phyloP scores from a whole-genome alignment of 2,888 invertebrate genomes.

The Zaprionus lineosus region DNA sequence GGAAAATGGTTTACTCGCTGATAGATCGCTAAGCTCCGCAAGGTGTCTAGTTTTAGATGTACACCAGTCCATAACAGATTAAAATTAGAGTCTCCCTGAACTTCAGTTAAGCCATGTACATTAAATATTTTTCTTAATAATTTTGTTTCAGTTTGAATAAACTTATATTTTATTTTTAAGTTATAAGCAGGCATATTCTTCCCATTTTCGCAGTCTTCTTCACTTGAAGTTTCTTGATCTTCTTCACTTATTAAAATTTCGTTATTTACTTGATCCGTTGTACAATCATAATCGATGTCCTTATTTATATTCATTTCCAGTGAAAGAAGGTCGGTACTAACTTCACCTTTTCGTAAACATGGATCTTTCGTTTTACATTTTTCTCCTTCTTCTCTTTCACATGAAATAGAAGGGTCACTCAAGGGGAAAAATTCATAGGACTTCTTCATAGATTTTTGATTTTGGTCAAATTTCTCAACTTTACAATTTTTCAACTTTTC shows the following conservation, averaged over 20 bases:
- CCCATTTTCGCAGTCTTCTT: slow-evolving; percentile 67
- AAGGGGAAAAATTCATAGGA: slow-evolving; percentile 70
- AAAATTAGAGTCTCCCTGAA: slow-evolving; percentile 88
- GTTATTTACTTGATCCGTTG: slow-evolving; percentile 21
- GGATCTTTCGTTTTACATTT: too few species aligned
- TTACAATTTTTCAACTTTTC: slow-evolving; percentile 26
- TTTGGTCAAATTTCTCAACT: slow-evolving; percentile 6
- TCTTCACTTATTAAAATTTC: slow-evolving; percentile 55
- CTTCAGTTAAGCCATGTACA: slow-evolving; percentile 90
- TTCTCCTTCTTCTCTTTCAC: slow-evolving; percentile 79
- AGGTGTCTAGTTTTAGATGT: slow-evolving; percentile 94
- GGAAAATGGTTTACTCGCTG: slow-evolving; percentile 98
- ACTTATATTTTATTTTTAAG: slow-evolving; percentile 90
- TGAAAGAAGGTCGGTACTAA: too few species aligned
- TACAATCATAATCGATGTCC: slow-evolving; percentile 44
- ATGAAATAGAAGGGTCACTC: slow-evolving; percentile 81
- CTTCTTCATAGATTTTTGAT: slow-evolving; percentile 43
- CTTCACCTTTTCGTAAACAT: slow-evolving; percentile 28
- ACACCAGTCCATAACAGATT: slow-evolving; percentile 96
- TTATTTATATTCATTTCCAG: slow-evolving; percentile 39
- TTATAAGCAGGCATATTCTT: slow-evolving; percentile 86
- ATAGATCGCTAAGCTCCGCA: slow-evolving; percentile 91
- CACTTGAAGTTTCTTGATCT: slow-evolving; percentile 56
- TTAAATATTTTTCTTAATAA: slow-evolving; percentile 89
- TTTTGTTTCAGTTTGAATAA: slow-evolving; percentile 91